Evolutionary conservation across 2,888 invertebrate species (phyloP), one percentile per base, ranked within the genome.

Genomic region (Diarsia dahlii): DNA sequence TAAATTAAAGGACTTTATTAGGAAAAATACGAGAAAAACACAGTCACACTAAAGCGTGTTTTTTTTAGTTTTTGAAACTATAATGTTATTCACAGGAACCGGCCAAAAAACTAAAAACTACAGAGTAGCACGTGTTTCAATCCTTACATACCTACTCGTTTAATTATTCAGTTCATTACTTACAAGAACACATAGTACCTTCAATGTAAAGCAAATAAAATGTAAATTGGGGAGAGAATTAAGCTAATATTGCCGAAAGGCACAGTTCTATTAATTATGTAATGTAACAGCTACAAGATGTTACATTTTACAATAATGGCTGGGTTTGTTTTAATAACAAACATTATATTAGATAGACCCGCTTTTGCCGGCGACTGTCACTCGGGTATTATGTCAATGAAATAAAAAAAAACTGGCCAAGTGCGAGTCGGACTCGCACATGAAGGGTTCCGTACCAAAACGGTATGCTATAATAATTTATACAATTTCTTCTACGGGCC

Each of bases 151-250:
- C 5, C 18, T 3, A 48, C 34, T 62, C 20, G 1, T 13, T 28
- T 74, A 54, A 76, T 74, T 46, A 82, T 48, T 64, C 52, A 52
- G 9, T 63, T 52, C 13, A 68, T 66, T 56, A 65, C 20, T 28
- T 9, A 60, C 64, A 68, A 54, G 60, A 69, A 65, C 39, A 50
- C 54, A 46, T 50, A 48, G n/a, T 45, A 75, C 10, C 34, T 76
- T 46, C 15, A 76, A 64, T 58, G 15, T 58, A 69, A 73, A 73
- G 68, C n/a, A 73, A 82, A 82, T 70, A 68, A 82, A 73, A 81
- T 76, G 71, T 56, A 82, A 80, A 84, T 74, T 84, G n/a, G 60
- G 65, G n/a, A 74, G 85, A 62, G 70, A 69, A 74, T 84, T 69
- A 69, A 73, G 54, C 68, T 69, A 80, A 74, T 74, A 74, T 62